A percentile compares a stretch with the other conserved stretches of the same genome.
Conservation (phyloP, 92 coral and sea anemone genomes). For the Blastomussa wellsi region DNA sequence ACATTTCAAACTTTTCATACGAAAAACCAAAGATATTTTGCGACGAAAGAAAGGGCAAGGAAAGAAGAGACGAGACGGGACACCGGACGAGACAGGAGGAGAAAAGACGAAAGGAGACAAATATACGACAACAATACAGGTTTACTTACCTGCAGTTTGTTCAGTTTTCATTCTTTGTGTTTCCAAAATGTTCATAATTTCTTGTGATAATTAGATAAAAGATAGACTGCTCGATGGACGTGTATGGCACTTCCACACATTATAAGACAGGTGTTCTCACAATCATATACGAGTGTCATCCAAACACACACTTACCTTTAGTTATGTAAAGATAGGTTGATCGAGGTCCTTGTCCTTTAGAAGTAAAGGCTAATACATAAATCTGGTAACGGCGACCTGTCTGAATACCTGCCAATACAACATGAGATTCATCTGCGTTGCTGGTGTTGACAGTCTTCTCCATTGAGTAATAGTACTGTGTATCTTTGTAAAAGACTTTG, state of each 20-base stretch:
- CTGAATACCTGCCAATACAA: neutral
- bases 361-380: slow-evolving; percentile 12
- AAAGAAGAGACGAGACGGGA: too few relatives aligned
- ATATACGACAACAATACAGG: too few relatives aligned
- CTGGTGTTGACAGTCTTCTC: neutral
- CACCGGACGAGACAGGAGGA: too few relatives aligned
- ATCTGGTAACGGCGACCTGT: slow-evolving; percentile 3
- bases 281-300: neutral
- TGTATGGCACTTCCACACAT: too few relatives aligned
- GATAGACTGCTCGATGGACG: neutral
- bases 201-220: neutral
- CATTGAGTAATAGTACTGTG: neutral
- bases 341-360: slow-evolving; percentile 23
- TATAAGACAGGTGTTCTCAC: neutral
- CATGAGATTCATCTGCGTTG: neutral
- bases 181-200: too few relatives aligned
- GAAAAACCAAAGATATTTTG: too few relatives aligned
- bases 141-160: too few relatives aligned
- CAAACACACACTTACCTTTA: neutral
- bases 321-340: slow-evolving; percentile 7
- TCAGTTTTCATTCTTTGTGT: too few relatives aligned
- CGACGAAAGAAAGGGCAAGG: too few relatives aligned
- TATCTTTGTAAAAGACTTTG: slow-evolving; percentile 7
- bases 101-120: too few relatives aligned
- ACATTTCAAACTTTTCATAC: too few relatives aligned